These are phyloP conservation scores for Alligator sinensis DNA, from an alignment of 2,113 vertebrate species.

Conservation along the genomic window DNA sequence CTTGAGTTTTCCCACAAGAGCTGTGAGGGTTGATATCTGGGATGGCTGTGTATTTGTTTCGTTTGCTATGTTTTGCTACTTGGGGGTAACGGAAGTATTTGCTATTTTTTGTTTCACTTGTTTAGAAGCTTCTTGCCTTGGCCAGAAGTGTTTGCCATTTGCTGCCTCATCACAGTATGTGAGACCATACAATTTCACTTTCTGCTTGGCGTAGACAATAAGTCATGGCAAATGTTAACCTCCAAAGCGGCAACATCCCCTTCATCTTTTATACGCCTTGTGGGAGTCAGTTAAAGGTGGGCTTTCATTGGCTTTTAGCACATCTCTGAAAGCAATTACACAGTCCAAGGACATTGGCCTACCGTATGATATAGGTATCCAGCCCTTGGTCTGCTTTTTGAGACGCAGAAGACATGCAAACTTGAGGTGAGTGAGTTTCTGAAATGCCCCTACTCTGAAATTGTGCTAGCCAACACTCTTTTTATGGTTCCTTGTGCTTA, in stretches of 20 bases:
- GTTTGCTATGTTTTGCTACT: slow-evolving; percentile 1
- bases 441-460: accelerated
- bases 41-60: not conserved
- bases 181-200: not conserved
- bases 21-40: not conserved
- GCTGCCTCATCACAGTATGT: not conserved
- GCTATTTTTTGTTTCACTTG: not conserved
- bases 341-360: not conserved
- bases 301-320: accelerated
- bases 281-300: not conserved
- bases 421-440: not conserved
- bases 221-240: not conserved
- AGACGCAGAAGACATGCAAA: not conserved
- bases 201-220: not conserved
- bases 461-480: not conserved
- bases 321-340: accelerated
- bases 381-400: not conserved
- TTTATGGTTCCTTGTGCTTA: accelerated
- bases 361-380: not conserved
- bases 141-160: not conserved
- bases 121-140: not conserved
- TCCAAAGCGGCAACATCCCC: not conserved
- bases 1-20: not conserved
- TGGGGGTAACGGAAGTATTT: slow-evolving; percentile 19
- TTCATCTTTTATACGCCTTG: not conserved